These are phyloP conservation scores for Carpatolechia fugitivella DNA, from an alignment of 2,888 invertebrate genomes.

Conservation along the genomic window DNA sequence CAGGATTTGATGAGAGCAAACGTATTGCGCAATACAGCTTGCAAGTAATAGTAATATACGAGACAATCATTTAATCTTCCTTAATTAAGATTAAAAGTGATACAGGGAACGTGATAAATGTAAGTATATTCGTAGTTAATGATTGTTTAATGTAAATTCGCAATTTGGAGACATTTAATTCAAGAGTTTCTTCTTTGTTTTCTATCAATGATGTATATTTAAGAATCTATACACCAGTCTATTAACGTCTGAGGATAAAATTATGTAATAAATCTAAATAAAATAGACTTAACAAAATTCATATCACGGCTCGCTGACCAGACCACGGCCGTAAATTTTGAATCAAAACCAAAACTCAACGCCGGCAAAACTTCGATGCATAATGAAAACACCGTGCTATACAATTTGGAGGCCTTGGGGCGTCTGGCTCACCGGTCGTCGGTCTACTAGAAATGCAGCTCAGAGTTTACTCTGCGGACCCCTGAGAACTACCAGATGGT, in stretches of 20 bases:
- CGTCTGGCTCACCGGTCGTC: constrained; percentile 35
- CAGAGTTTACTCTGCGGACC: constrained; percentile 52
- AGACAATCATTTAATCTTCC: no score
- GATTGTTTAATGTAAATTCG: neutral
- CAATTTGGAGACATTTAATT: neutral
- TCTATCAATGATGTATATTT: no score
- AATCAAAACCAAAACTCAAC: neutral
- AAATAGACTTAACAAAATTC: no score
- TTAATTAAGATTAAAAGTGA: no score
- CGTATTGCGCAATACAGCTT: no score
- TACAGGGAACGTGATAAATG: no score
- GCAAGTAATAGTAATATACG: no score
- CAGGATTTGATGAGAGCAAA: neutral
- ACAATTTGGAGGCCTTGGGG: constrained; percentile 65
- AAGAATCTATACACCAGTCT: neutral
- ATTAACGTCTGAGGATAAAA: neutral
- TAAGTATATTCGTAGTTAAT: no score
- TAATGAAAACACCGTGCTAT: constrained; percentile 28
- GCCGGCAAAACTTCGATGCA: constrained; percentile 12
- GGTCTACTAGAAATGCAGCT: constrained; percentile 46
- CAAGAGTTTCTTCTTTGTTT: no score
- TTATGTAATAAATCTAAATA: neutral
- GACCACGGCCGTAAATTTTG: neutral
- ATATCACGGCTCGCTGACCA: no score
- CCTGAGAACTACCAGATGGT: constrained; percentile 70